phyloP scores from a whole-genome alignment of 2,888 invertebrate genomes.

The Magallana nippona region DNA sequence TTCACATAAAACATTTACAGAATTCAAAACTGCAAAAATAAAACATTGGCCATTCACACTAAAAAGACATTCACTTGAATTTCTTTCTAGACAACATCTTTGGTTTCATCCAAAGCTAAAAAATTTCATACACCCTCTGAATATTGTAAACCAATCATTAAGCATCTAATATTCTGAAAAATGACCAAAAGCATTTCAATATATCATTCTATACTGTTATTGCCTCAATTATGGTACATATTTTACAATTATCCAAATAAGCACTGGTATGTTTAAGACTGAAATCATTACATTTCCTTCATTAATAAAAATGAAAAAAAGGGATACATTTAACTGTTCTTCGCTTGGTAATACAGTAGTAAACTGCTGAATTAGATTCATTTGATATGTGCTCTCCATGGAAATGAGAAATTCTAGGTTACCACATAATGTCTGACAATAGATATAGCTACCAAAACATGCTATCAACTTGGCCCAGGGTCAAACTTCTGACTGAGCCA shows the following conservation, averaged over 20 bases:
- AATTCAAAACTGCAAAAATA: neutral
- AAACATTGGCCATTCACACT: neutral
- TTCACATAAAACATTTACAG: slow-evolving; percentile 8
- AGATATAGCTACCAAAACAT: neutral
- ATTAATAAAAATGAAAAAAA: neutral
- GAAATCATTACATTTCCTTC: neutral
- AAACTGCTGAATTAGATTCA: slow-evolving; percentile 11
- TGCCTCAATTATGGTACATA: no score
- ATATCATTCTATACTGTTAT: no score
- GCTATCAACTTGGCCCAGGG: neutral
- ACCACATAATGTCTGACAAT: neutral
- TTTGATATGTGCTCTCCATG: slow-evolving; percentile 9
- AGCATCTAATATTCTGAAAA: no score
- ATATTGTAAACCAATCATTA: no score
- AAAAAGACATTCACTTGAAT: no score
- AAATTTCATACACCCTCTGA: neutral
- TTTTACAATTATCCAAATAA: no score
- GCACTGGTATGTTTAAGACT: no score
- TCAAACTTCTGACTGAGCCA: slow-evolving; percentile 46
- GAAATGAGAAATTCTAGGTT: neutral
- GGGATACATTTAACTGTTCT: neutral
- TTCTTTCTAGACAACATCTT: neutral
- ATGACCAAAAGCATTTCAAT: no score
- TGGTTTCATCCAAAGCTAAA: neutral
- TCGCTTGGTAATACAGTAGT: neutral